Evolutionary conservation across 2,888 invertebrate genomes (phyloP), one percentile per base, ranked within the genome.

Genomic region (Hoplodrina ambigua): DNA sequence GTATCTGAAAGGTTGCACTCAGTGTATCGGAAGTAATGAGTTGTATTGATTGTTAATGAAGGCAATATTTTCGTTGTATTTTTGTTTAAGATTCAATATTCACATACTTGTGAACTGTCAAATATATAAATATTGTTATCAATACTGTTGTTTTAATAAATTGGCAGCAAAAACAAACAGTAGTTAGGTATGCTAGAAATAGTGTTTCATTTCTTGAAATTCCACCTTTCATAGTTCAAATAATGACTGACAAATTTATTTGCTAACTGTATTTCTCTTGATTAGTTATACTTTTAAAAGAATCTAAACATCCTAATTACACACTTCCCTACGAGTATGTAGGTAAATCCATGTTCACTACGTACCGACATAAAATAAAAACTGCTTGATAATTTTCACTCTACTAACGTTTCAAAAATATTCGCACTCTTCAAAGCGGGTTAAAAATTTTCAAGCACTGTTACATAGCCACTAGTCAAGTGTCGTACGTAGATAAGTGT

Each of bases 1-100:
- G 70, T 60, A n/a, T 49, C 55, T 58, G 65, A 79, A 66, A 62
- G 58, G 59, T 49, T 55, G n/a, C 54, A 67, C 30, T 59, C 58
- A 41, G 58, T 33, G 46, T 49, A 46, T 41, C 25, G 52, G 37
- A 66, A 72, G 30, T 72, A 66, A 77, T 52, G 54, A 72, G 30
- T 41, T 55, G 50, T 52, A 53, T 57, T 77, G 54, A 49, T 62
- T 53, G n/a, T 17, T 57, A 73, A 53, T 65, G 41, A 49, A 58
- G 37, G 8, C 30, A 2, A 15, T 72, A 50, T 60, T 57, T 61
- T 6, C 33, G 10, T 60, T 17, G 17, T 13, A 6, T 46, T 46
- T 5, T 5, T 46, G 46, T 46, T 37, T 37, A 8, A 1, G 1
- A 37, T 37, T 37, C 4, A 33, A 37, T 5, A 33, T 37, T 37